Percentiles rank a stretch among this genome's conserved stretches.
phyloP scores from a whole-genome alignment of 2,797 vertebrate genomes.

The Decapterus maruadsi region DNA sequence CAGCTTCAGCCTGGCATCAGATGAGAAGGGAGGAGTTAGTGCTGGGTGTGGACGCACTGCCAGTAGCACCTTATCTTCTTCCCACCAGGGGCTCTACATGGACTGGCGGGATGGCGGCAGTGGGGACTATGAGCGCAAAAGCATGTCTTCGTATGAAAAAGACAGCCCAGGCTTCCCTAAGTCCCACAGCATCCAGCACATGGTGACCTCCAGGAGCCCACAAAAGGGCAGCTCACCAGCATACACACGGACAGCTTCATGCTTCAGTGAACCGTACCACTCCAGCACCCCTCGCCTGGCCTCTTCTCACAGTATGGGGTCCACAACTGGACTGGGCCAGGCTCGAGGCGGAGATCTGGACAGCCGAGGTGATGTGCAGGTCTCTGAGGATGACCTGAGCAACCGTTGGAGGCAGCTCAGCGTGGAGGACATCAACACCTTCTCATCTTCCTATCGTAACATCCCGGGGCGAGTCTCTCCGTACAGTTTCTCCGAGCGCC shows the following conservation, averaged over 20 bases:
- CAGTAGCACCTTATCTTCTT: constrained; percentile 90
- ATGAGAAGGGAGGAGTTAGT: constrained; percentile 88
- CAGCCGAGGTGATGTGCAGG: constrained; percentile 73
- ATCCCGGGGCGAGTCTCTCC: constrained; percentile 85
- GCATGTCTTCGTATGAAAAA: constrained; percentile 86
- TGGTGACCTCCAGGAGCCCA: constrained; percentile 82
- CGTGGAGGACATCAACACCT: constrained; percentile 91
- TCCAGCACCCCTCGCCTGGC: constrained; percentile 88
- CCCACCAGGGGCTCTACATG: constrained; percentile 93
- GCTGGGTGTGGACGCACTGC: constrained; percentile 77
- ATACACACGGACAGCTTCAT: constrained; percentile 89
- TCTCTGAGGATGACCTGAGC: constrained; percentile 87
- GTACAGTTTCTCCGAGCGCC: constrained; percentile 91
- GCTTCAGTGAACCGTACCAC: constrained; percentile 90
- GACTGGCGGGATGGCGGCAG: constrained; percentile 88
- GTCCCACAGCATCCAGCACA: constrained; percentile 88
- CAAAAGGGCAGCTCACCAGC: constrained; percentile 85
- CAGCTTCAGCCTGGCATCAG: constrained; percentile 93
- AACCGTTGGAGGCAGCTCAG: constrained; percentile 93
- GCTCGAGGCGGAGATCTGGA: constrained; percentile 79
- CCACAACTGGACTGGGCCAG: constrained; percentile 76
- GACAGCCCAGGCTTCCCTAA: constrained; percentile 87
- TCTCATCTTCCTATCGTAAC: constrained; percentile 86
- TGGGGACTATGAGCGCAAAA: constrained; percentile 88
- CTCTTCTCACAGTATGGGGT: constrained; percentile 87